phyloP scores from a whole-genome alignment of 2,888 invertebrate species.

The Panorpa germanica region DNA sequence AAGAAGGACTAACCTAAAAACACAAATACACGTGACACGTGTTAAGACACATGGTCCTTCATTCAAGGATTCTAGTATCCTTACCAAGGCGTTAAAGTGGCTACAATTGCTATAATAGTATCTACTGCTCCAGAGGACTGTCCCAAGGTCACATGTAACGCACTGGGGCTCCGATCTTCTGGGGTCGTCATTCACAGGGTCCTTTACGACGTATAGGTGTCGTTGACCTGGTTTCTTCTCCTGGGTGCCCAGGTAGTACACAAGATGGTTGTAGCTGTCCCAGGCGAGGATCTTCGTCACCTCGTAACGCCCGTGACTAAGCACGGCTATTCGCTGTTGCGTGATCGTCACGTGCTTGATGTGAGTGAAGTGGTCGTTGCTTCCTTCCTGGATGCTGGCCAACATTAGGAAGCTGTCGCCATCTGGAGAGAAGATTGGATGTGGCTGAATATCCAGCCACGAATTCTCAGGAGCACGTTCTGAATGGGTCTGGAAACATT shows the following conservation, averaged over 20 bases:
- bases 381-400: constrained; percentile 69
- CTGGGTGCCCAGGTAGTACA: constrained; percentile 61
- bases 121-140: constrained; percentile 60
- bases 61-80: constrained; percentile 18
- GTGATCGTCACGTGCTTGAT: constrained; percentile 72
- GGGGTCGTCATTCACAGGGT: constrained; percentile 48
- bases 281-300: constrained; percentile 65
- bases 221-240: constrained; percentile 68
- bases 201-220: constrained; percentile 73
- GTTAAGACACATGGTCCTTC: too few species aligned
- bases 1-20: too few species aligned
- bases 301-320: constrained; percentile 74
- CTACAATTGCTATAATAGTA: constrained; percentile 72
- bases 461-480: constrained; percentile 69
- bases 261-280: constrained; percentile 67
- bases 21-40: too few species aligned
- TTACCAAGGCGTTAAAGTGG: constrained; percentile 64
- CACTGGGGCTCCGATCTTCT: constrained; percentile 58
- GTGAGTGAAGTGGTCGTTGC: constrained; percentile 69
- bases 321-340: constrained; percentile 64
- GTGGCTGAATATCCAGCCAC: constrained; percentile 71
- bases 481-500: constrained; percentile 43
- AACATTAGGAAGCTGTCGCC: constrained; percentile 69
- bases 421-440: constrained; percentile 67
- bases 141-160: constrained; percentile 65